Base-by-base conservation (phyloP, 2,797 vertebrate species). In the Premnoplex brunnescens region DNA sequence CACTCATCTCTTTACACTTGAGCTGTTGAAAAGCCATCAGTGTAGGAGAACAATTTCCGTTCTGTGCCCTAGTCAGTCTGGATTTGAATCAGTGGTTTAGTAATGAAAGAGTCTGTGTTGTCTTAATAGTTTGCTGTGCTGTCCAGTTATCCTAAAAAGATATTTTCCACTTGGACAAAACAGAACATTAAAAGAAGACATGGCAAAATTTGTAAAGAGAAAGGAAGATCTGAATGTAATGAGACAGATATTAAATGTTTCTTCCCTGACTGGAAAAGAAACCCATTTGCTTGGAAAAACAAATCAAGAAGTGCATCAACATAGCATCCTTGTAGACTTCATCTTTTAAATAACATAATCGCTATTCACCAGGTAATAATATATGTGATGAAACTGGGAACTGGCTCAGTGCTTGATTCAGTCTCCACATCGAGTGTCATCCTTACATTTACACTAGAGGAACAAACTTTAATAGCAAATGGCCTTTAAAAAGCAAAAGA, bases 141-240 rank as follows among this genome's bases (percentile, higher is more conserved):
- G 44, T 66, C 68, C 86, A 34, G 21, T 85, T 85, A 59, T 62
- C 59, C 63, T 69, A 49, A 59, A 78, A 85, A 39, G 22, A 30
- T 46, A 60, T 79, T 96, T 94, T 92, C 51, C 54, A 41, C 67
- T 87, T 76, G 14, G 77, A 23, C 11, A n/a, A 48, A 82, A 73
- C 22, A 76, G 34, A 79, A 73, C 44, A 71, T 82, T 58, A 32
- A 49, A 81, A 69, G 41, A 85, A 76, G 36, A 28, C 7, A 20
- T 11, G 66, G 34, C 24, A 59, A 37, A 82, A 54, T 44, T 86
- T 64, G n/a, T 64, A 19, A 62, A 58, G 77, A 58, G 12, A 82
- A 87, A 59, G 58, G 9, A 83, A 67, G 39, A 49, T 18, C 28
- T 51, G 52, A 79, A 37, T 3, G 5, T 76, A 60, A 26, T 37